phyloP scores from a whole-genome alignment of 2,888 invertebrate species.

The Kuschelorhynchus macadamiae region DNA sequence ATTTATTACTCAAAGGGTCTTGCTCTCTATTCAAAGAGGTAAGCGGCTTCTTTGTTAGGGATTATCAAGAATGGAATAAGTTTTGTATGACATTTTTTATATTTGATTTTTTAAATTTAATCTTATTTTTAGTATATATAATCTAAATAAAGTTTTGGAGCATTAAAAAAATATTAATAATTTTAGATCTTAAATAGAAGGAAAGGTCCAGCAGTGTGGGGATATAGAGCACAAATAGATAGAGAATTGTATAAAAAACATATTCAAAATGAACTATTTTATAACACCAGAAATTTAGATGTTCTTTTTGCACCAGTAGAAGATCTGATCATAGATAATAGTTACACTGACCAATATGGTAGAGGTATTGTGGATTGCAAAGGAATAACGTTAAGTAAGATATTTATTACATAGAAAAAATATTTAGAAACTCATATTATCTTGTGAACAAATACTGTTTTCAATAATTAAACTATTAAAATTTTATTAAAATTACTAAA shows the following conservation, averaged over 20 bases:
- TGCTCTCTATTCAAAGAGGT: too few relatives aligned
- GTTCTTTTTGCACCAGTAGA: conserved; percentile 83
- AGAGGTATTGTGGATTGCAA: conserved; percentile 64
- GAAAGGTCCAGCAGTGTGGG: conserved; percentile 93
- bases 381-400: conserved; percentile 72
- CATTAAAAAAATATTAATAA: too few relatives aligned
- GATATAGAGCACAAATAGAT: conserved; percentile 90
- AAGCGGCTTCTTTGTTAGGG: too few relatives aligned
- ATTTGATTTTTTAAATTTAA: too few relatives aligned
- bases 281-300: conserved; percentile 75
- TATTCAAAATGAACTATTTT: conserved; percentile 80
- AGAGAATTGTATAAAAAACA: conserved; percentile 82
- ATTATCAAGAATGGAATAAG: too few relatives aligned
- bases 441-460: too few relatives aligned
- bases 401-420: conserved; percentile 1
- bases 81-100: too few relatives aligned
- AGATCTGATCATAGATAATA: conserved; percentile 77
- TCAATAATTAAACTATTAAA: too few relatives aligned
- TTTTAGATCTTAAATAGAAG: conserved; percentile 79
- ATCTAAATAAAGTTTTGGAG: too few relatives aligned
- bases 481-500: too few relatives aligned
- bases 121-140: background rate
- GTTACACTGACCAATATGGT: conserved; percentile 53
- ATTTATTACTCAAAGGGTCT: too few relatives aligned
- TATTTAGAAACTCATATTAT: background rate